Evolutionary conservation across 2,888 invertebrate species (phyloP), one percentile per base, ranked within the genome.

Genomic region (Encarsia formosa): DNA sequence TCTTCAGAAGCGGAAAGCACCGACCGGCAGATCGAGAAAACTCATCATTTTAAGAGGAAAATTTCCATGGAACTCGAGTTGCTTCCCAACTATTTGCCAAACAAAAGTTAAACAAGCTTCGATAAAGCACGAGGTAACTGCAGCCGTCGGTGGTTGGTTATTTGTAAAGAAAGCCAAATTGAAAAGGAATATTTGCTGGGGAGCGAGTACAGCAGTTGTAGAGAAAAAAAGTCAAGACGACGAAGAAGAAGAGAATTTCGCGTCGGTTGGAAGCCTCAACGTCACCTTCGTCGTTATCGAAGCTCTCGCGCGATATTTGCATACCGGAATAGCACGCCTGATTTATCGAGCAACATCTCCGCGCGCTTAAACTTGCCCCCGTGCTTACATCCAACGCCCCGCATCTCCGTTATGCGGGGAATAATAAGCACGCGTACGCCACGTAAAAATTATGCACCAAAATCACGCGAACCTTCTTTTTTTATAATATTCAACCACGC

Each of bases 321-420:
- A 65, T 65, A 65, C 61, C 59, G 57, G 64, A 58, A 60, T 57
- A 52, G 59, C 60, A 38, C 41, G 54, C 56, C 58, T 63, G 62
- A 64, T 62, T 62, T 62, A 62, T 60, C 61, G 60, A 57, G 60
- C 61, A 63, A 62, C 58, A 56, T 51, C 52, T 48, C 41, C 46
- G 41, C 40, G 40, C n/a, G n/a, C n/a, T n/a, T n/a, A n/a, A n/a
- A n/a, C n/a, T n/a, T n/a, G 18, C 43, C 23, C 29, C 22, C 26
- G 37, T 31, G 48, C 34, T 20, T 49, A 43, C 43, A 49, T 35
- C n/a, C 43, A 48, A 16, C 31, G 16, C 20, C 22, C 45, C 20
- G 29, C 15, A 19, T 40, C 4, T 11, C n/a, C 5, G 24, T 19
- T 38, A 37, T 41, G 22, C 57, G 58, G n/a, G n/a, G n/a, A n/a